These are phyloP conservation scores for Abrostola tripartita DNA, from an alignment of 2,888 invertebrate species.

Conservation along the genomic window DNA sequence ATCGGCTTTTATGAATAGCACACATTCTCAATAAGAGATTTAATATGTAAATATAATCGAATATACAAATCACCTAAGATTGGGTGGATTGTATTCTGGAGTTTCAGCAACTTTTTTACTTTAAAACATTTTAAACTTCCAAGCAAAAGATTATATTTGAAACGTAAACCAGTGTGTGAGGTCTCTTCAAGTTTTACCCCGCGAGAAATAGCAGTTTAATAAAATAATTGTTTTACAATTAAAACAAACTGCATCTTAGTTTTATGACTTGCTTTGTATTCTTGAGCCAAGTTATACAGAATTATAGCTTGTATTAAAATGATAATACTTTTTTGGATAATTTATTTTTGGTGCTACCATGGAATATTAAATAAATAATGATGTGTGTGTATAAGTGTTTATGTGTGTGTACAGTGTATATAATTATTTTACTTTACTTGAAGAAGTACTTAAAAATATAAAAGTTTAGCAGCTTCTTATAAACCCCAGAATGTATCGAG, in stretches of 20 bases:
- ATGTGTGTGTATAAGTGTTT: background rate
- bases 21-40: too few species aligned
- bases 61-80: too few species aligned
- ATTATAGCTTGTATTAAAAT: background rate
- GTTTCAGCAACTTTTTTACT: too few species aligned
- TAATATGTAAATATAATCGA: too few species aligned
- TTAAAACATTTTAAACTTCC: too few species aligned
- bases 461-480: too few species aligned
- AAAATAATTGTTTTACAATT: constrained; percentile 22
- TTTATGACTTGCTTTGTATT: constrained; percentile 14
- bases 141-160: background rate
- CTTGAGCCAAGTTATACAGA: background rate
- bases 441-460: too few species aligned
- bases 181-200: background rate
- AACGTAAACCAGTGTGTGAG: background rate
- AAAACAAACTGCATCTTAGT: constrained; percentile 14
- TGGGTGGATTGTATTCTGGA: too few species aligned
- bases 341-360: background rate
- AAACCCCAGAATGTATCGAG: too few species aligned
- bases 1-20: too few species aligned
- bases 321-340: background rate
- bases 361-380: background rate
- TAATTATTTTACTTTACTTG: too few species aligned
- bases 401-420: background rate
- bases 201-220: constrained; percentile 4